Evolutionary conservation across 2,888 invertebrate genomes (phyloP).

Genomic region (Mesorhabditis sp.): DNA sequence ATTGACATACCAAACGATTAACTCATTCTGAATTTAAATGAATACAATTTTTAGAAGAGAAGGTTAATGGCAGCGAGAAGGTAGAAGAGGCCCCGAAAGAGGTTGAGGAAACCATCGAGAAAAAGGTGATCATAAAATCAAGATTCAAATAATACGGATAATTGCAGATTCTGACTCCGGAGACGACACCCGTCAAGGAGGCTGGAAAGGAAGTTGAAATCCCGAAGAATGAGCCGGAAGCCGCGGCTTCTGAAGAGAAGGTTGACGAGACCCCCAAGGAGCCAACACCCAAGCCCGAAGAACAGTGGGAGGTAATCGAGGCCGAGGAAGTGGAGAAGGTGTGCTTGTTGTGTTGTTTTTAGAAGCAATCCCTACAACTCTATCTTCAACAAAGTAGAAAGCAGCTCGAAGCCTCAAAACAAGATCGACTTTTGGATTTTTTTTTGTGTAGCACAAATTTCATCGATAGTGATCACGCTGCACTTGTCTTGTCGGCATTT

Average conservation of each 20-base stretch:
- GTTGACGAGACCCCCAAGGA: conserved; percentile 10
- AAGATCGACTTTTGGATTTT: too few relatives aligned
- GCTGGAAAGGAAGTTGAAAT: conserved; percentile 8
- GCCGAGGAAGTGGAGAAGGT: conserved; percentile 24
- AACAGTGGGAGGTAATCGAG: conserved; percentile 21
- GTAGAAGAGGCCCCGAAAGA: conserved; percentile 6
- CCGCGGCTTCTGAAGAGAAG: background rate
- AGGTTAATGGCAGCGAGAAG: conserved; percentile 6
- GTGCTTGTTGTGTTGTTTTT: background rate
- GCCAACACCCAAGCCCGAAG: background rate
- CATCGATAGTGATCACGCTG: too few relatives aligned
- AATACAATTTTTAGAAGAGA: background rate
- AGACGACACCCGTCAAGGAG: conserved; percentile 15
- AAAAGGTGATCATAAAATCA: background rate
- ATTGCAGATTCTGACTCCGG: background rate
- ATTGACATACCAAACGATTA: too few relatives aligned
- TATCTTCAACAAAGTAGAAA: too few relatives aligned
- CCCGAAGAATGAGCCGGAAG: conserved; percentile 8
- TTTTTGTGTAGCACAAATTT: too few relatives aligned
- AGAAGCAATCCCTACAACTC: too few relatives aligned
- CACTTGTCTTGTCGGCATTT: too few relatives aligned
- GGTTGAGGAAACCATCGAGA: background rate
- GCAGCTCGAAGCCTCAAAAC: too few relatives aligned
- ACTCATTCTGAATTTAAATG: too few relatives aligned
- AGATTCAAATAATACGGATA: too few relatives aligned